Evolutionary conservation across 92 coral and sea anemone species (phyloP).

Genomic region (Zoanthus sansibaricus): DNA sequence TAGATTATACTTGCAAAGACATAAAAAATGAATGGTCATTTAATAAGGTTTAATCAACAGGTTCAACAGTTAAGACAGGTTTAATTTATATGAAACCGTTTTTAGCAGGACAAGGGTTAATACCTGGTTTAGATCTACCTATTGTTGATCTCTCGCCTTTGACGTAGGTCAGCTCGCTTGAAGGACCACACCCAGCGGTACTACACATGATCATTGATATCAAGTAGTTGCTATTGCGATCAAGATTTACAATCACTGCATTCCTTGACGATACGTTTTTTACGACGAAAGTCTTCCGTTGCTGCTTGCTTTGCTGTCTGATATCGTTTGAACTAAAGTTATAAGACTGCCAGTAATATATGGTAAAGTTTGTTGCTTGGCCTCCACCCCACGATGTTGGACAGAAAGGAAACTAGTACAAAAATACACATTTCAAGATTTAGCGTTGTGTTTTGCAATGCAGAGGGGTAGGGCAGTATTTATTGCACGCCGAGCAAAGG

Average conservation of each 20-base stretch:
- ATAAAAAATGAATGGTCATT: too few relatives aligned
- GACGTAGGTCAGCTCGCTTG: background rate
- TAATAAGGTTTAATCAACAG: too few relatives aligned
- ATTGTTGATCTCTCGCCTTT: background rate
- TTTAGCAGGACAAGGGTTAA: too few relatives aligned
- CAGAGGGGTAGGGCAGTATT: too few relatives aligned
- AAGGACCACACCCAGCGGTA: conserved; percentile 27
- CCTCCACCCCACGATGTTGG: background rate
- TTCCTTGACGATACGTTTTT: conserved; percentile 9
- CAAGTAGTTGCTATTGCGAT: conserved; percentile 35
- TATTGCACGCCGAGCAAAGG: too few relatives aligned
- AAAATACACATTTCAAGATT: background rate
- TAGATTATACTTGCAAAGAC: too few relatives aligned
- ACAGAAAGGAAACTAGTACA: conserved; percentile 7
- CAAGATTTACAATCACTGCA: conserved; percentile 24
- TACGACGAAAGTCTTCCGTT: background rate
- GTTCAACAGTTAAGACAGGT: too few relatives aligned
- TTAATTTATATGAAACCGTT: too few relatives aligned
- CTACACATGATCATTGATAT: conserved; percentile 20
- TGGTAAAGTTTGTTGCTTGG: background rate
- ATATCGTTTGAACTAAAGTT: background rate
- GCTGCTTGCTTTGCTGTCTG: background rate
- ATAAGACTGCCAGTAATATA: background rate
- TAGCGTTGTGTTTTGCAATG: too few relatives aligned
- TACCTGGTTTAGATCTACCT: too few relatives aligned